A percentile compares a stretch with the other conserved stretches of the same genome.
These are phyloP conservation scores for Caenorhabditis parvicauda DNA, from an alignment of 2,888 invertebrate genomes.

Conservation along the genomic window DNA sequence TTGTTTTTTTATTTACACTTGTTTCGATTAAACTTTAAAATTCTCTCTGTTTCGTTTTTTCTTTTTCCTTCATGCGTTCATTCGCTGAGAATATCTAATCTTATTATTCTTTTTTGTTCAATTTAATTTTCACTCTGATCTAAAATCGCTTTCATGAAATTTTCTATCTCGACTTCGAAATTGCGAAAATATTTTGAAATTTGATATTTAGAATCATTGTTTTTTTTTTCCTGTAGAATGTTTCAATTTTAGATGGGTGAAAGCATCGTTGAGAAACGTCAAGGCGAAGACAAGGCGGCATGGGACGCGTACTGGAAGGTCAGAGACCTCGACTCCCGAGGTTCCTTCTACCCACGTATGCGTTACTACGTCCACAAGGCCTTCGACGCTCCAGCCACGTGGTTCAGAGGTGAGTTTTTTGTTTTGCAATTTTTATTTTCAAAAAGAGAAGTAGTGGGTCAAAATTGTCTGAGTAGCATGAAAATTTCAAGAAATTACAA, in stretches of 20 bases:
- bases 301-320: conserved; percentile 61
- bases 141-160: neutral
- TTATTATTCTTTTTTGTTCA: neutral
- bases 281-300: conserved; percentile 48
- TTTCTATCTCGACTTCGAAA: neutral
- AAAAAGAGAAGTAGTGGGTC: too few species aligned
- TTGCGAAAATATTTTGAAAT: too few species aligned
- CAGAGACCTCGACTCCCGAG: conserved; percentile 49
- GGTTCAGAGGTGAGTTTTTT: conserved; percentile 52
- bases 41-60: neutral
- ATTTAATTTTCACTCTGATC: neutral
- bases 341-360: conserved; percentile 42
- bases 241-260: conserved; percentile 31
- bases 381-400: conserved; percentile 56
- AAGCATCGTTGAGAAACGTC: conserved; percentile 38
- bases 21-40: conserved; percentile 4
- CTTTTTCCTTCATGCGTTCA: neutral
- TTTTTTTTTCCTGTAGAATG: neutral
- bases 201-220: too few species aligned
- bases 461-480: too few species aligned
- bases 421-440: too few species aligned
- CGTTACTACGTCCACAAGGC: conserved; percentile 52
- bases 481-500: too few species aligned
- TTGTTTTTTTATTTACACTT: conserved; percentile 4
- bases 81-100: too few species aligned